Evolutionary conservation across 2,888 invertebrate genomes (phyloP), one percentile per base, ranked within the genome.

Genomic region (Drepanosiphum platanoidis): DNA sequence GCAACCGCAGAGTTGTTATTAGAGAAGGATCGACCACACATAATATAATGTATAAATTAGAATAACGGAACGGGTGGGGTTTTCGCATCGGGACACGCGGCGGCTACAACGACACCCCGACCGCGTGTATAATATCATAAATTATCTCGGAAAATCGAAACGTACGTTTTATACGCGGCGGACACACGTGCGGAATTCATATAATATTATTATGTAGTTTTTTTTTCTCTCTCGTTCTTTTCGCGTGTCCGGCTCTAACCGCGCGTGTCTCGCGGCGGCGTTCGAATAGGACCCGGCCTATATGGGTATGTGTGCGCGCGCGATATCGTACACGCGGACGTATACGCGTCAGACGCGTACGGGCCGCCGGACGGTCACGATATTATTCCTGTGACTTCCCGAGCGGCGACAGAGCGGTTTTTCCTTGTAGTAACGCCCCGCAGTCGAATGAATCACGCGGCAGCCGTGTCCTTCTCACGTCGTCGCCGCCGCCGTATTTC

Each of bases 381-480:
- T 78, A 64, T n/a, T 42, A 52, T 66, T 64, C n/a, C 64, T 39
- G 66, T 30, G 32, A 78, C 78, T 78, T 78, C 64, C 78, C 66
- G n/a, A n/a, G n/a, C 32, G 32, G 64, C 78, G 78, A 78, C 64
- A 39, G 39, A 78, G 64, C 78, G 42, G 32, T 66, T 64, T 78
- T 66, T 66, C 78, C 64, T 42, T 32, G 78, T 78, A 78, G 30
- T 64, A 30, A 78, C 78, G 78, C 78, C 78, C 78, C 7, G 22
- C n/a, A 13, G 78, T 42, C 42, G 30, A 42, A 78, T 66, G 78
- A 78, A 78, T 78, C 78, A 78, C 64, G n/a, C n/a, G n/a, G n/a
- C n/a, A n/a, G n/a, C n/a, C n/a, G 27, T 39, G 32, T 34, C 66
- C 66, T 66, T 66, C 66, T 66, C 30, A 9, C 42, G 64, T 22